These are phyloP conservation scores for Linepithema humile DNA, from an alignment of 1,140 invertebrate species.

Conservation along the genomic window DNA sequence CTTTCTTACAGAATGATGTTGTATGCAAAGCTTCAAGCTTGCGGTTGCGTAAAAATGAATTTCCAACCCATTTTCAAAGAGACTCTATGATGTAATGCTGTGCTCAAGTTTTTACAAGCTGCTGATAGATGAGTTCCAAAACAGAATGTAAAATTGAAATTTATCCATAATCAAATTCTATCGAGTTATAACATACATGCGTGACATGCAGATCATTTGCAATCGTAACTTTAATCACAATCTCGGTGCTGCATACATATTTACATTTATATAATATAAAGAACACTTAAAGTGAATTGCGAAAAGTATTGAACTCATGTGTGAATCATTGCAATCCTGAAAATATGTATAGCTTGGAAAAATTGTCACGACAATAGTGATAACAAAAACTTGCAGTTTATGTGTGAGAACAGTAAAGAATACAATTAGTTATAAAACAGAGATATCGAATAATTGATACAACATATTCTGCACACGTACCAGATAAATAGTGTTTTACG, in stretches of 20 bases:
- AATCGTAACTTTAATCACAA: conserved; percentile 36
- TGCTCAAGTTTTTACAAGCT: conserved; percentile 23
- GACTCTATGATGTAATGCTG: conserved; percentile 14
- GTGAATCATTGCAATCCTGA: conserved; percentile 10
- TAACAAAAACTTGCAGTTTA: conserved; percentile 1
- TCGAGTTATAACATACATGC: conserved; percentile 62
- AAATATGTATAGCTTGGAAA: background rate
- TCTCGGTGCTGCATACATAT: conserved; percentile 50
- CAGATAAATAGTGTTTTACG: background rate
- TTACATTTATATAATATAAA: conserved; percentile 31
- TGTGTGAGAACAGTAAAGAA: background rate
- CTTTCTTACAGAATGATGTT: background rate
- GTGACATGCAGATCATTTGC: conserved; percentile 61
- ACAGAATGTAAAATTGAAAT: conserved; percentile 34
- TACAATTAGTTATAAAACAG: background rate
- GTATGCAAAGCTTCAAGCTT: conserved; percentile 46
- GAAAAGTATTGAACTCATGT: background rate
- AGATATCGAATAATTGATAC: background rate
- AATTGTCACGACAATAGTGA: conserved; percentile 1
- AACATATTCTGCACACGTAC: background rate
- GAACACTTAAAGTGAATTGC: conserved; percentile 28
- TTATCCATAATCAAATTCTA: conserved; percentile 38
- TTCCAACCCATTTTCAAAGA: background rate
- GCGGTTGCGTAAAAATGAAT: background rate
- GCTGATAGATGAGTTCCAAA: conserved; percentile 30